Evolutionary conservation across 2,113 vertebrate genomes (phyloP), one percentile per base, ranked within the genome.

Genomic region (Barbus barbus): DNA sequence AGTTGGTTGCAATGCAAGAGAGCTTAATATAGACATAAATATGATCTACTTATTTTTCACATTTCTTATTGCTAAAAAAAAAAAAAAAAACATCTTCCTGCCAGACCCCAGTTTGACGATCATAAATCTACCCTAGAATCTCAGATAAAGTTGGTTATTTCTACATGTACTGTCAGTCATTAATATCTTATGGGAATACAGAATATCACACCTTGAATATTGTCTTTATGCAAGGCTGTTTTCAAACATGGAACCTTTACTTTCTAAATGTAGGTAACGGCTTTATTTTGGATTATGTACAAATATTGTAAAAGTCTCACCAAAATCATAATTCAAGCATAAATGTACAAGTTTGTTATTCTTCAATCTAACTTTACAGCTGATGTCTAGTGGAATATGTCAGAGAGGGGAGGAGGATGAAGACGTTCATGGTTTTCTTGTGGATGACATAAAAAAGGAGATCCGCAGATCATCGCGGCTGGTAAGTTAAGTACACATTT

Each of bases 371-470:
- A 31, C 80, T 22, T 88, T 72, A 18, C 87, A 99, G 98, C 91
- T 99, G 88, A 96, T 97, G 90, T 96, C 98, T 56, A 97, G 96
- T 93, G 98, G 98, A 51, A 94, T 99, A 88, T 98, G 96, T 94
- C 97, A 99, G 89, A 95, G 96, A 63, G 98, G 98, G 22, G 75
- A 95, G 89, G 97, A 99, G 88, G 78, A 93, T 80, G 96, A 99
- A 91, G 98, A 96, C 38, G 87, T 99, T 46, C 94, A 96, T 84
- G 98, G 98, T 38, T 99, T 99, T 92, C 94, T 99, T 84, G 90
- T 96, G 56, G 90, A 93, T 1, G 98, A 99, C 90, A 97, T 99
- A 89, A 95, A 89, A 85, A 95, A 93, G 91, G 98, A 99, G 93
- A 86, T 94, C 44, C 93, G 91, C 1, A 95, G 98, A 90, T 96